Base-by-base conservation (phyloP, 2,113 vertebrate genomes). In the Sceloporus undulatus region DNA sequence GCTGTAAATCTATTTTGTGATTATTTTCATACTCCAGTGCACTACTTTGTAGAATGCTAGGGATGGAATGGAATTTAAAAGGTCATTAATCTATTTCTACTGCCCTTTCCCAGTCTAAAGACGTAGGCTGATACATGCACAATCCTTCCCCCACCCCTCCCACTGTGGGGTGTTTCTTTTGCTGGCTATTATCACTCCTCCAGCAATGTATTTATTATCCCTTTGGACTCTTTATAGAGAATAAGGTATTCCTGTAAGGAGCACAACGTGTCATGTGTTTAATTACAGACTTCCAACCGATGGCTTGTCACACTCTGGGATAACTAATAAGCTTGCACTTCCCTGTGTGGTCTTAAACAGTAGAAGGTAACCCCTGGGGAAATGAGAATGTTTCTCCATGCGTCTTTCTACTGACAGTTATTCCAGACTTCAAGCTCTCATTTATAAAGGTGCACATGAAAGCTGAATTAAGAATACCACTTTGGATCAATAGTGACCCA, bases 361-460 rank as follows among this genome's bases (percentile, higher is more conserved):
- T 5, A 56, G 83, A 48, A 6, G 38, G 84, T 73, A 48, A 1
- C 66, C 75, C 56, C 84, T 92, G 92, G 62, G 70, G 91, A 76
- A 92, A 68, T 76, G 76, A 81, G 85, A 38, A 82, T 14, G 71
- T 74, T 89, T 89, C 34, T 89, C 74, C 4, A 38, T 3, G 85
- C 75, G 1, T 75, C 65, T 91, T 74, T 6, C 81, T 87, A 85
- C 52, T 86, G 40, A 8, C 27, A 0, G 48, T 52, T 77, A 40
- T 71, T 56, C 40, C 9, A 75, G 65, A 68, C 84, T 90, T 66
- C 54, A 19, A 74, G 76, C 79, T 85, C 52, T 59, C 68, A 87
- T 73, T 90, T 91, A 90, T 86, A 85, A 88, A 87, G 13, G 14
- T 75, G 18, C 79, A 56, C 48, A 62, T 29, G 77, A 80, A 73